These are phyloP conservation scores for Agelas oroides DNA, from an alignment of 37 sponge, comb jelly and placozoan species.

Conservation along the genomic window DNA sequence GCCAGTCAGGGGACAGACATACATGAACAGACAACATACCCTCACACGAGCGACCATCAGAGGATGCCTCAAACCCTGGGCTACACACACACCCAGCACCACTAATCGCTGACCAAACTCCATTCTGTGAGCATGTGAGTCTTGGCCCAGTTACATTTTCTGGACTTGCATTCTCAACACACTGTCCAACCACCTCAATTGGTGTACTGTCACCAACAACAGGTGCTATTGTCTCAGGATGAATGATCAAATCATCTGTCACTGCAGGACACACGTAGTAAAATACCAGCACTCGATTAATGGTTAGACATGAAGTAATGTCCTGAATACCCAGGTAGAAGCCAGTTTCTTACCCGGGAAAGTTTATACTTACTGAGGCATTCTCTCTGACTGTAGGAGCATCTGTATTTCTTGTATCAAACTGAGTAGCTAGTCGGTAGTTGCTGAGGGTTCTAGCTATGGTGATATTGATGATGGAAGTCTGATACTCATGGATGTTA, in stretches of 20 bases:
- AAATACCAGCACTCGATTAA: constrained; percentile 34
- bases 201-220: not conserved
- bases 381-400: not conserved
- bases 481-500: not conserved
- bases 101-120: constrained; percentile 23
- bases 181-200: constrained; percentile 3
- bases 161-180: constrained; percentile 23
- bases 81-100: constrained; percentile 7
- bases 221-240: constrained; percentile 18
- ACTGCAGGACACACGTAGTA: constrained; percentile 28
- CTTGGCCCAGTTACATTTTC: not conserved
- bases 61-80: not conserved
- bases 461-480: constrained; percentile 1
- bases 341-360: not conserved
- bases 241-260: not conserved
- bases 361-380: not conserved
- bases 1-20: too few species aligned
- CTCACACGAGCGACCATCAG: not conserved
- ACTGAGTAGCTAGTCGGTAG: not conserved
- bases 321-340: constrained; percentile 47
- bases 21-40: not conserved
- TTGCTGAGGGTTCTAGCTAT: constrained; percentile 12
- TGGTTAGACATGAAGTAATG: not conserved
- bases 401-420: not conserved
- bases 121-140: constrained; percentile 9